Base-by-base conservation (phyloP, 2,888 invertebrate species). In the Epistrophe grossulariae region DNA sequence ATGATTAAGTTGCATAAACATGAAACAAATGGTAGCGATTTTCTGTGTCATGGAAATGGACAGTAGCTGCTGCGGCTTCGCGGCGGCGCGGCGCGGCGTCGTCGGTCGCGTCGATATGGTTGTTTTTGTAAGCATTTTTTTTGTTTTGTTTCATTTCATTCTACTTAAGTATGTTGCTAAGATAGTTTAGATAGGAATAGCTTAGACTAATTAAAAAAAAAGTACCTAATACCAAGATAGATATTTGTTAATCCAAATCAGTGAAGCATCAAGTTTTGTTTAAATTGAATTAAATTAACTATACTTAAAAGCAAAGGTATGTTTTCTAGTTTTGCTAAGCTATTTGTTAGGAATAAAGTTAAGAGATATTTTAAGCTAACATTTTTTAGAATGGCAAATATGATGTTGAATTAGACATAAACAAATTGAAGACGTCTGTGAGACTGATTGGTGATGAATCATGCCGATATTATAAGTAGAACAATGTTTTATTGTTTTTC, bases 1-100 rank as follows among this genome's bases (percentile, higher is more conserved):
- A 35, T 50, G 70, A 38, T 40, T 55, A 40, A 59, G 62, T 87
- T 87, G 87, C 87, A 83, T 71, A 85, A 87, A 76, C 82, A 59
- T 72, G 52, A 52, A 80, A 74, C 52, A 73, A 83, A 76, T 66
- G 70, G 71, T 76, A 87, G 57, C 78, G 76, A 52, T 66, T 87
- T 87, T 83, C 79, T 87, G 79, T 87, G 83, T 77, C 87, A 87
- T 79, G 87, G 87, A 87, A 79, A 87, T 83, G 79, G 76, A 79
- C 62, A 62, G 82, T 79, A 57, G 59, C 31, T 66, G 2, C 1
- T 2, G 8, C 13, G 4, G 17, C 15, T 2, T 1, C 24, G 3
- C 0, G 1, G 8, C 13, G 4, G 17, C 15, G n/a, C n/a, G n/a
- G n/a, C n/a, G n/a, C n/a, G n/a, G n/a, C n/a, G n/a, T n/a, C n/a